Evolutionary conservation across 2,888 invertebrate species (phyloP), one percentile per base, ranked within the genome.

Genomic region (Sericinus montela): DNA sequence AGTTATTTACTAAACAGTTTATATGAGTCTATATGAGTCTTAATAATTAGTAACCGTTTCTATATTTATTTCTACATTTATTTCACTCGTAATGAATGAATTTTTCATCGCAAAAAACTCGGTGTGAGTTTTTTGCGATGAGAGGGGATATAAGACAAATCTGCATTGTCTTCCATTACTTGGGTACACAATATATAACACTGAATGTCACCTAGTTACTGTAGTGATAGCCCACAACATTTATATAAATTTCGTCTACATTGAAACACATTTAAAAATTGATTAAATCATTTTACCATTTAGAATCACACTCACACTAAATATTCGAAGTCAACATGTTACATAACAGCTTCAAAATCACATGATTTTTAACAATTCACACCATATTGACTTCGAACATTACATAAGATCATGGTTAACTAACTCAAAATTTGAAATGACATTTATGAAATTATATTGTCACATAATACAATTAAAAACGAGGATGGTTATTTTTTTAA

Each of bases 81-180:
- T 61, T 69, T 75, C 66, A 72, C 82, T 83, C 85, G 69, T 60
- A 59, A 53, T 51, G 69, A 58, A 65, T 77, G 81, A 78, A 73
- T 76, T 87, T 87, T 85, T 81, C 69, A 58, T 57, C 53, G 59
- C 64, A 80, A 80, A 86, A 85, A 85, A 79, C 59, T 75, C 79
- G 79, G 64, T 71, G 75, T 69, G 76, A n/a, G n/a, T n/a, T n/a
- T n/a, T n/a, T n/a, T n/a, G n/a, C n/a, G n/a, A n/a, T n/a, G n/a
- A n/a, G n/a, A 82, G 79, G 61, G 56, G 55, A 55, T 53, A 43
- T 49, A 50, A 48, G 55, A 51, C 45, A 51, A 41, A 49, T 45
- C 51, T 25, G 51, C 54, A 52, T 40, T 45, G 25, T 23, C 40
- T 48, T 50, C 36, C 53, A 47, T 45, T 40, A 40, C 30, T 35